Conservation (phyloP, 2,888 invertebrate species). For the Platerodrilus igneus region DNA sequence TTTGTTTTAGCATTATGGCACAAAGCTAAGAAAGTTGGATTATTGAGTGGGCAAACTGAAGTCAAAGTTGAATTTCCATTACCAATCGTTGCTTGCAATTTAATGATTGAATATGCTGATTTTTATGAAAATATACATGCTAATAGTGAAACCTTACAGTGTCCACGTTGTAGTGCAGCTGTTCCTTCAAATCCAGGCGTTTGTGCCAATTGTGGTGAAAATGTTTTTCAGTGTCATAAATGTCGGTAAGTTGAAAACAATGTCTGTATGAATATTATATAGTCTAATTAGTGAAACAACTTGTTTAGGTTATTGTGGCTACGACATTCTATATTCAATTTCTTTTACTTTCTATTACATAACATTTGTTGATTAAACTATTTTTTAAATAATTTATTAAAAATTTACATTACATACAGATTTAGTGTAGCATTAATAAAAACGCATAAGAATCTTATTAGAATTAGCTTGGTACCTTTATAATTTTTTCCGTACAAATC, state of each 20-base stretch:
- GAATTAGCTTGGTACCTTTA: too few relatives aligned
- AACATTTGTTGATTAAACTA: too few relatives aligned
- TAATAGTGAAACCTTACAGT: slow-evolving; percentile 90
- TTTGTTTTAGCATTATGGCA: slow-evolving; percentile 79
- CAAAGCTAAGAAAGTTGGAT: slow-evolving; percentile 86
- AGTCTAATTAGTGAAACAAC: too few relatives aligned
- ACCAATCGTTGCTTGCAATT: slow-evolving; percentile 94
- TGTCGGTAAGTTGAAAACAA: slow-evolving; percentile 68
- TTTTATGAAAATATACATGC: slow-evolving; percentile 95
- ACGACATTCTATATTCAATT: too few relatives aligned
- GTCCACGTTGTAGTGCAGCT: slow-evolving; percentile 92
- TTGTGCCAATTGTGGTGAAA: slow-evolving; percentile 95
- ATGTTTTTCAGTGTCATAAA: slow-evolving; percentile 98
- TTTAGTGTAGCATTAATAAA: too few relatives aligned
- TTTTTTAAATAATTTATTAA: too few relatives aligned
- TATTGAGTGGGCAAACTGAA: slow-evolving; percentile 90
- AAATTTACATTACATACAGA: too few relatives aligned
- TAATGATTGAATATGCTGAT: slow-evolving; percentile 98
- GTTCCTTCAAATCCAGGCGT: slow-evolving; percentile 98
- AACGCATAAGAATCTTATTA: too few relatives aligned
- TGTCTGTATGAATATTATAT: background rate
- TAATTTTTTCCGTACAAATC: background rate
- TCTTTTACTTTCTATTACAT: too few relatives aligned
- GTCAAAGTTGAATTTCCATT: slow-evolving; percentile 95
- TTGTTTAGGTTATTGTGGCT: too few relatives aligned